Percentiles rank a stretch among this genome's conserved stretches.
Conservation (phyloP, 2,113 vertebrate genomes). For the Corythoichthys intestinalis region DNA sequence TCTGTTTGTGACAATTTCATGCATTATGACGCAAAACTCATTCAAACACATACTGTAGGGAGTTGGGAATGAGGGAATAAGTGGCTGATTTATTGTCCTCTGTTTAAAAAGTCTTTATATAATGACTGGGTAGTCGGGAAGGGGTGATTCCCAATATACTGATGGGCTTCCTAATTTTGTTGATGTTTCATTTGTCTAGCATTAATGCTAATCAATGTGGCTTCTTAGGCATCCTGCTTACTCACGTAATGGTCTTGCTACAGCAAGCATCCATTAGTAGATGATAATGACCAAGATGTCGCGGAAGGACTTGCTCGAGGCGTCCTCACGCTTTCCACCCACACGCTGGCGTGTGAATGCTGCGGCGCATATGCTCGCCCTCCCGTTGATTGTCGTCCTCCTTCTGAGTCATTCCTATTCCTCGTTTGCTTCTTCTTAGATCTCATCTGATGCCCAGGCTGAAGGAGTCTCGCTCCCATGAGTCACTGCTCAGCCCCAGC, state of each 20-base stretch:
- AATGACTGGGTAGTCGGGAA: not conserved
- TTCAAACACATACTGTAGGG: not conserved
- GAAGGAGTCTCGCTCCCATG: constrained; percentile 98
- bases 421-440: constrained; percentile 61
- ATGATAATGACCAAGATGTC: constrained; percentile 11
- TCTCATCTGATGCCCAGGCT: constrained; percentile 99
- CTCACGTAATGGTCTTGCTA: not conserved
- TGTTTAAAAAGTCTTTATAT: not conserved
- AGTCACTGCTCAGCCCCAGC: constrained; percentile 97
- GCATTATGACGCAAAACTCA: too few relatives aligned
- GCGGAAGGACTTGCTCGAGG: constrained; percentile 20
- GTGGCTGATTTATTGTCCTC: not conserved
- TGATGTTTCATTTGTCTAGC: not conserved
- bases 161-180: not conserved
- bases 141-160: not conserved
- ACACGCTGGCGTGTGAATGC: constrained; percentile 35
- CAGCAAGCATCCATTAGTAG: constrained; percentile 14
- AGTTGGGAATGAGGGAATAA: not conserved
- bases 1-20: too few relatives aligned
- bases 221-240: not conserved
- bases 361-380: constrained; percentile 43
- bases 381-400: constrained; percentile 14
- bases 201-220: constrained; percentile 2
- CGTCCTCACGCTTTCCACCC: constrained; percentile 30
- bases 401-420: constrained; percentile 35